Percentiles rank a stretch among this genome's conserved stretches.
phyloP scores from a whole-genome alignment of 2,797 vertebrate genomes.

The Cheirogaleus major region DNA sequence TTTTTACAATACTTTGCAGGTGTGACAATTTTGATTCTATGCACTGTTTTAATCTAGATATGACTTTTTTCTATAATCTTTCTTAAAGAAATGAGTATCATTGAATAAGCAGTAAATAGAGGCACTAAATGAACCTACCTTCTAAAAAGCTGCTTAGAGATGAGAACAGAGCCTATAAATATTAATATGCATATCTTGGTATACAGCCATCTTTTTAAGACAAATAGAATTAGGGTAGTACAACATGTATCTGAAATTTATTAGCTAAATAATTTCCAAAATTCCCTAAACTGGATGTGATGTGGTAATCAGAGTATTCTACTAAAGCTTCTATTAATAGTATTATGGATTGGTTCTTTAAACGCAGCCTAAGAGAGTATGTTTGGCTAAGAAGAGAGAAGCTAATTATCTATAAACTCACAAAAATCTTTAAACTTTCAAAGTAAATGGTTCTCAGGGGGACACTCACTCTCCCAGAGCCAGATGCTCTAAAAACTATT shows the following conservation, averaged over 20 bases:
- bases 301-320: not conserved
- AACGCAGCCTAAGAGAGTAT: not conserved
- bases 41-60: not conserved
- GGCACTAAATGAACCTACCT: not conserved
- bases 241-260: not conserved
- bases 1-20: not conserved
- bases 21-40: not conserved
- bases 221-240: not conserved
- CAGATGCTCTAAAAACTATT: constrained; percentile 4
- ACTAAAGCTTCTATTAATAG: not conserved
- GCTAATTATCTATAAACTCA: constrained; percentile 57
- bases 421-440: constrained; percentile 54
- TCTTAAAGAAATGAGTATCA: not conserved
- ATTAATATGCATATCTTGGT: not conserved
- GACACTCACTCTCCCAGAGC: not conserved
- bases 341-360: not conserved
- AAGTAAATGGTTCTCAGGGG: constrained; percentile 7
- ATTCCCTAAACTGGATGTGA: not conserved
- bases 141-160: not conserved
- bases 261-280: not conserved
- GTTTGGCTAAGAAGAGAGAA: constrained; percentile 13
- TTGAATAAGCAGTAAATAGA: not conserved
- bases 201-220: not conserved
- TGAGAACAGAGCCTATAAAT: not conserved
- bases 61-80: constrained; percentile 12